Evolutionary conservation across 2,113 vertebrate genomes (phyloP).

Genomic region (Herpetotheres cachinnans): DNA sequence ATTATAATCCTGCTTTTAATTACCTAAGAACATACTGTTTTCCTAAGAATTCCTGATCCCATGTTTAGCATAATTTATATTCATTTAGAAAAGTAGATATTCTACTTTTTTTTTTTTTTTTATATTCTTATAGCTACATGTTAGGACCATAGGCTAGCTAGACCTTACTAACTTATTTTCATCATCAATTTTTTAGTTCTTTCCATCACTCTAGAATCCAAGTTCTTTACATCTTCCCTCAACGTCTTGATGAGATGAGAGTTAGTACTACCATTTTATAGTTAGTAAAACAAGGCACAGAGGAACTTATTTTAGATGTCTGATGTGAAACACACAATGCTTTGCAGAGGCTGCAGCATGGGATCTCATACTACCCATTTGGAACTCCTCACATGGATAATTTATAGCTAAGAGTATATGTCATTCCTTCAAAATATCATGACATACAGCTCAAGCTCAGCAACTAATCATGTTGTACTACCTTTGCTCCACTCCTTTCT

Average conservation of each 20-base stretch:
- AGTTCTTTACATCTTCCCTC: background rate
- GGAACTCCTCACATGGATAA: background rate
- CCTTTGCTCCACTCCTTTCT: background rate
- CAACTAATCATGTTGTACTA: background rate
- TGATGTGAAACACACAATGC: background rate
- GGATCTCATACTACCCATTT: background rate
- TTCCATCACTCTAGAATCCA: background rate
- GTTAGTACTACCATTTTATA: background rate
- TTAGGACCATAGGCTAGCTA: background rate
- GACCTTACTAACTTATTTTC: background rate
- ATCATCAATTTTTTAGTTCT: background rate
- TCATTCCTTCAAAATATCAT: background rate
- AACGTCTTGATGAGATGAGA: background rate
- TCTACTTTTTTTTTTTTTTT: background rate
- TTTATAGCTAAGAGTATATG: background rate
- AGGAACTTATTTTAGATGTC: background rate
- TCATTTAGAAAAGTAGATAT: background rate
- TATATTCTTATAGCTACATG: background rate
- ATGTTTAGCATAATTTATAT: background rate
- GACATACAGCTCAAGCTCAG: background rate
- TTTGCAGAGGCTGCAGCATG: background rate
- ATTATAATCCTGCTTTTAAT: background rate
- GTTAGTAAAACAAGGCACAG: background rate
- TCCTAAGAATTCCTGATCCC: background rate
- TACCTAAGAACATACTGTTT: background rate